Conservation (phyloP, 92 coral and sea anemone genomes). For the Epizoanthus rinbou region DNA sequence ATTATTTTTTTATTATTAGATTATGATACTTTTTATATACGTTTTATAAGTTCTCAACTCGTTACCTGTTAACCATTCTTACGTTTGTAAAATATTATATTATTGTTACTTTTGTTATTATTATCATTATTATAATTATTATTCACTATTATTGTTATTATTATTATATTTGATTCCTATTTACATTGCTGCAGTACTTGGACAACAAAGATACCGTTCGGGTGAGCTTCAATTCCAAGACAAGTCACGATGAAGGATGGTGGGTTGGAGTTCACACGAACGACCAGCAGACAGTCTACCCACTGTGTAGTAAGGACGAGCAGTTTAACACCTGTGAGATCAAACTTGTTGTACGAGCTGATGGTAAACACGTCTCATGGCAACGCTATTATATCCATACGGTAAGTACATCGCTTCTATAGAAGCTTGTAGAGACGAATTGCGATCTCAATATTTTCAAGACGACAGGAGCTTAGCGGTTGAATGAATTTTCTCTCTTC, state of each 20-base stretch:
- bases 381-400: not conserved
- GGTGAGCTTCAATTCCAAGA: not conserved
- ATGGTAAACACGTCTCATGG: slow-evolving; percentile 2
- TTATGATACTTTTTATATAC: no score
- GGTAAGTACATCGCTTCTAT: not conserved
- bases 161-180: no score
- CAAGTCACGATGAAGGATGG: not conserved
- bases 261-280: not conserved
- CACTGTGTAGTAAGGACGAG: not conserved
- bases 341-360: not conserved
- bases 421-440: not conserved
- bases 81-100: no score
- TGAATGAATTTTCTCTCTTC: no score
- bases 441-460: not conserved
- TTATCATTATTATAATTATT: no score
- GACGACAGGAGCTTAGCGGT: no score
- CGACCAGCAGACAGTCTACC: not conserved
- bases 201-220: not conserved
- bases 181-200: no score
- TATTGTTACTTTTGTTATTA: no score
- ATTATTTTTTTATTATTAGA: no score
- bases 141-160: no score
- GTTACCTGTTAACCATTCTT: no score
- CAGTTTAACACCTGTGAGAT: not conserved
- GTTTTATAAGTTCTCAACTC: no score